Percentiles rank a stretch among this genome's conserved stretches.
phyloP scores from a whole-genome alignment of 2,888 invertebrate genomes.

The Plebejus argus region DNA sequence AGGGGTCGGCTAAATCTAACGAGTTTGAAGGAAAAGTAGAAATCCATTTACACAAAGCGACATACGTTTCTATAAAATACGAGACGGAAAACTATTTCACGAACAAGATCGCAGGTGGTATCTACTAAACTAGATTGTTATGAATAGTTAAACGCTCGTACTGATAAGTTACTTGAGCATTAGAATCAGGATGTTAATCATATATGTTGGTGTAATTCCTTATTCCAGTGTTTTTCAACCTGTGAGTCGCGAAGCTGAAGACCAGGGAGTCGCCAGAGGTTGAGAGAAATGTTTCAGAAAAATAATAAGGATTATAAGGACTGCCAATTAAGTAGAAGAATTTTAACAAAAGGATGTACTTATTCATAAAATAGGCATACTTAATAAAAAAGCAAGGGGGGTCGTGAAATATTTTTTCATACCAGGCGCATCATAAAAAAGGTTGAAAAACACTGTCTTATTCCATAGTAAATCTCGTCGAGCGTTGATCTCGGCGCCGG shows the following conservation, averaged over 20 bases:
- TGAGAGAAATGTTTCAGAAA: no score
- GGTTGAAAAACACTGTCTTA: constrained; percentile 30
- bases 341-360: no score
- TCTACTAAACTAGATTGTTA: constrained; percentile 7
- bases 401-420: no score
- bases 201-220: constrained; percentile 44
- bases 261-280: no score
- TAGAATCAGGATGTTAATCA: constrained; percentile 33
- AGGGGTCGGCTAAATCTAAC: neutral
- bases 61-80: neutral
- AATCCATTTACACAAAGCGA: neutral
- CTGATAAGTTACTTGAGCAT: constrained; percentile 19
- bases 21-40: neutral
- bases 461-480: constrained; percentile 72
- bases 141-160: constrained; percentile 2
- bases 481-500: constrained; percentile 76
- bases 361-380: no score
- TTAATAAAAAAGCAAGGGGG: no score
- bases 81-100: constrained; percentile 1
- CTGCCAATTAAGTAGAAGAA: no score
- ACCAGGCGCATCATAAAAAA: no score
- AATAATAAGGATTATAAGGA: no score
- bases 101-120: constrained; percentile 9
- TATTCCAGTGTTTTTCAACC: constrained; percentile 34
- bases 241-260: no score